phyloP scores from a whole-genome alignment of 2,113 vertebrate genomes.

The Salvelinus fontinalis region DNA sequence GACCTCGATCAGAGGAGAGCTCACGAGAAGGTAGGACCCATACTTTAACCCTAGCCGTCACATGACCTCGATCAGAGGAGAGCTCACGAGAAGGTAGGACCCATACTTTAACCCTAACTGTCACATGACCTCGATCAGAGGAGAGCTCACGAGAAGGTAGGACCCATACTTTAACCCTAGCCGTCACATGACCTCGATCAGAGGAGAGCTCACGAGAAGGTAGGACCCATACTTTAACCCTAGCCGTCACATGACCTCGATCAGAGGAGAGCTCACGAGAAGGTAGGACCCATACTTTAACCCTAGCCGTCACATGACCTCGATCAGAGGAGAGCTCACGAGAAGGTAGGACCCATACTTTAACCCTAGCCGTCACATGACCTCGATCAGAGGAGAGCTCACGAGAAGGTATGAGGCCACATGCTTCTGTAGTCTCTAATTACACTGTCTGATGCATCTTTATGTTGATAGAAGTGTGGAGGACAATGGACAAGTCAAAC shows the following conservation, averaged over 20 bases:
- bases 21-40: constrained; percentile 85
- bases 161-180: background rate
- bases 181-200: constrained; percentile 81
- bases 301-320: constrained; percentile 71
- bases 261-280: constrained; percentile 89
- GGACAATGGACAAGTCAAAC: too few relatives aligned
- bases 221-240: constrained; percentile 39
- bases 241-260: constrained; percentile 74
- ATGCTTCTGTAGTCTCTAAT: too few relatives aligned
- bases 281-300: constrained; percentile 70
- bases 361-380: constrained; percentile 68
- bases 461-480: too few relatives aligned
- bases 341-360: constrained; percentile 79
- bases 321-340: constrained; percentile 85
- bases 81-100: constrained; percentile 87
- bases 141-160: constrained; percentile 89
- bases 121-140: constrained; percentile 84
- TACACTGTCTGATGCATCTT: too few relatives aligned
- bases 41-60: constrained; percentile 28
- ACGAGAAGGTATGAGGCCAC: background rate
- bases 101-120: background rate
- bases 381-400: constrained; percentile 83
- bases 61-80: constrained; percentile 85
- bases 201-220: constrained; percentile 91
- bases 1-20: constrained; percentile 85